phyloP scores from a whole-genome alignment of 2,888 invertebrate genomes.

The Cecidostiba fungosa region DNA sequence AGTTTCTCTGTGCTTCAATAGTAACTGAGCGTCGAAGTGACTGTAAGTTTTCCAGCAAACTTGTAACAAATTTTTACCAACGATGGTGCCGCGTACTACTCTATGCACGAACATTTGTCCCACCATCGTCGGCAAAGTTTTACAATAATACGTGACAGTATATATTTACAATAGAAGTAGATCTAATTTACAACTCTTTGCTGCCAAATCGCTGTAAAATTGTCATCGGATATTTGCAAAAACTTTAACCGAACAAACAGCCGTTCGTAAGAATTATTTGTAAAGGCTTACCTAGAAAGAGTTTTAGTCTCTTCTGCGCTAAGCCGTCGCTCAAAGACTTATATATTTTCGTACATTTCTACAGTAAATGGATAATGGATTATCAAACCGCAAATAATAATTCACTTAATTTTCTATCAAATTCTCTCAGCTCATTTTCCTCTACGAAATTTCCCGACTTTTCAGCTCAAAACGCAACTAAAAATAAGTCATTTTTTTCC shows the following conservation, averaged over 20 bases:
- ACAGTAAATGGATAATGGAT: constrained; percentile 15
- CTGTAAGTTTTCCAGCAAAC: background rate
- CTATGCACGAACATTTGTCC: background rate
- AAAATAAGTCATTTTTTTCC: constrained; percentile 1
- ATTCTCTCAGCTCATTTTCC: background rate
- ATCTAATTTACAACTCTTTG: background rate
- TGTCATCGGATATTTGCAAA: constrained; percentile 15
- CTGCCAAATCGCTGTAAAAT: background rate
- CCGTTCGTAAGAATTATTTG: background rate
- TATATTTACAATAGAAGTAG: background rate
- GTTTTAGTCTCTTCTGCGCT: background rate
- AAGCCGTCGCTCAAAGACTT: constrained; percentile 15
- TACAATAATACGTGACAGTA: background rate
- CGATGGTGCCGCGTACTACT: background rate
- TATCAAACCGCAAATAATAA: constrained; percentile 53
- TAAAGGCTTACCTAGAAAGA: constrained; percentile 13
- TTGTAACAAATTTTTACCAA: constrained; percentile 1
- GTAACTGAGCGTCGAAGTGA: background rate
- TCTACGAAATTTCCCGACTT: background rate
- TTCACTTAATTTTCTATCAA: constrained; percentile 1
- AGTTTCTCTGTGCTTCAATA: constrained; percentile 57
- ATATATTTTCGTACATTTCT: constrained; percentile 50
- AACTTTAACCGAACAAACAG: background rate
- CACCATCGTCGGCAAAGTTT: background rate
- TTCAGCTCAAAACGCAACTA: background rate